phyloP scores from a whole-genome alignment of 1,140 invertebrate species.

The Anadara kagoshimensis region DNA sequence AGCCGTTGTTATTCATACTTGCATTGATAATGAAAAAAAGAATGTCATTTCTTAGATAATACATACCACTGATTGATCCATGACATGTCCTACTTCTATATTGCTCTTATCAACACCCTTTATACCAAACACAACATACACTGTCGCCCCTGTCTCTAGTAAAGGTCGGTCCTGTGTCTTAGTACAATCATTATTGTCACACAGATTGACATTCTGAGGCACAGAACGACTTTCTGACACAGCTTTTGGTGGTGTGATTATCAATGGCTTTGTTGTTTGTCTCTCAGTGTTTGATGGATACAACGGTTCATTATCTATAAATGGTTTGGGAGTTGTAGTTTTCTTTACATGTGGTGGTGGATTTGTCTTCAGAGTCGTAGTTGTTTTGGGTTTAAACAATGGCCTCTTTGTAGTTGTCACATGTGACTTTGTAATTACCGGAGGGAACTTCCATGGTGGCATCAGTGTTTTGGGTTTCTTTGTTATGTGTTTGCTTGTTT shows the following conservation, averaged over 20 bases:
- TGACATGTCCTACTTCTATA: constrained; percentile 54
- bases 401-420: neutral
- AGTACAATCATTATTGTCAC: constrained; percentile 53
- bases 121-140: constrained; percentile 67
- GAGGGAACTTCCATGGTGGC: too few species aligned
- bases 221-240: neutral
- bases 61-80: constrained; percentile 54
- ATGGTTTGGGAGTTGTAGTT: neutral
- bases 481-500: too few species aligned
- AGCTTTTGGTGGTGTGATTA: neutral
- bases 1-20: too few species aligned
- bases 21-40: too few species aligned
- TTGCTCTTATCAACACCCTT: constrained; percentile 46
- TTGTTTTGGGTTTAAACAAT: neutral
- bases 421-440: too few species aligned
- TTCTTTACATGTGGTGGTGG: neutral
- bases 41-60: too few species aligned
- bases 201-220: constrained; percentile 29
- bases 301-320: too few species aligned
- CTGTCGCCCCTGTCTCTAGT: constrained; percentile 60
- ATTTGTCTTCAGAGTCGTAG: neutral
- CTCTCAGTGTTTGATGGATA: neutral
- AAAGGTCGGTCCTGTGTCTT: constrained; percentile 56
- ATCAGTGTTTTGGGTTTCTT: too few species aligned
- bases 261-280: neutral